A percentile compares a stretch with the other conserved stretches of the same genome.
phyloP scores from a whole-genome alignment of 2,797 vertebrate species.

The Bufotes viridis region DNA sequence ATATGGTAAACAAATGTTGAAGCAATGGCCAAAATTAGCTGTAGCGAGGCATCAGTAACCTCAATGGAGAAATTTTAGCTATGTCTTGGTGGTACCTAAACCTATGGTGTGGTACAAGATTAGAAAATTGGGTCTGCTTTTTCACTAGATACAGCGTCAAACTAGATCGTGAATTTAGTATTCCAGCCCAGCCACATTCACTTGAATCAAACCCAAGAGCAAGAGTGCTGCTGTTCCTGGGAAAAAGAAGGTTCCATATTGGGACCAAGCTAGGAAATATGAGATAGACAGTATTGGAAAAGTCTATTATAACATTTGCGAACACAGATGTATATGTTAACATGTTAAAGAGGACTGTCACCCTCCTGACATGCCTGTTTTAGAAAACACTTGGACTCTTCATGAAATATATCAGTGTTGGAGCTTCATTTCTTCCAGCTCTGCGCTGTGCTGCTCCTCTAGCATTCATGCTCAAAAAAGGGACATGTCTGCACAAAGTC shows the following conservation, averaged over 20 bases:
- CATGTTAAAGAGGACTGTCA: background rate
- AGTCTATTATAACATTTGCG: too few relatives aligned
- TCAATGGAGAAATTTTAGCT: background rate
- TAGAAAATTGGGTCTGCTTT: background rate
- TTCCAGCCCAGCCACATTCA: background rate
- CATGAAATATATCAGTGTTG: too few relatives aligned
- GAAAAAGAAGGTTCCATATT: background rate
- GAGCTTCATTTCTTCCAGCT: background rate
- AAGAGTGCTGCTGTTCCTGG: background rate
- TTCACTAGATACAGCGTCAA: background rate
- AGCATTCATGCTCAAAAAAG: background rate
- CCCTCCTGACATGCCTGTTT: background rate
- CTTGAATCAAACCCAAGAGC: background rate
- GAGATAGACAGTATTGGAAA: too few relatives aligned
- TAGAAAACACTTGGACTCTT: background rate
- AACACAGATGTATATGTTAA: background rate
- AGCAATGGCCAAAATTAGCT: background rate
- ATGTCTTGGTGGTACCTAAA: background rate
- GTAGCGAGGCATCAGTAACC: background rate
- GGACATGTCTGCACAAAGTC: too few relatives aligned
- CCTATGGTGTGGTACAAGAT: background rate
- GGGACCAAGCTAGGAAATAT: background rate
- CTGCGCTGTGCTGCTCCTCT: background rate
- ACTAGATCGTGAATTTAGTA: background rate
- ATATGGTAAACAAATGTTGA: constrained; percentile 15